Base-by-base conservation (phyloP, 2,797 vertebrate species). In the Adrianichthys oophorus region DNA sequence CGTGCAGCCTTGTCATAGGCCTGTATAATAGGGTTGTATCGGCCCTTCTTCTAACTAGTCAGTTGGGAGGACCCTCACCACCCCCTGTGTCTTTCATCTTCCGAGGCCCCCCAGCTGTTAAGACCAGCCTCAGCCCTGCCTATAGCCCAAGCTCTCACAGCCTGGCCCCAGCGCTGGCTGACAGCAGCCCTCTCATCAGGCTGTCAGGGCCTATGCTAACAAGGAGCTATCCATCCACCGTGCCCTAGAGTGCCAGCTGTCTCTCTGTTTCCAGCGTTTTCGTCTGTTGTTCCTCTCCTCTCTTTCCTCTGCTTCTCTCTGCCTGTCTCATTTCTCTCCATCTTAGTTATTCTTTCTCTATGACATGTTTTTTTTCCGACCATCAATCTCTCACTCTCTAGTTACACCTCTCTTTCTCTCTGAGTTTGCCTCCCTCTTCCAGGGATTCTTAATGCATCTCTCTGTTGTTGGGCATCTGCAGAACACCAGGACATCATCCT, bases 141-240 rank as follows among this genome's bases (percentile, higher is more conserved):
- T 81, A 50, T 79, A 19, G 78, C 80, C 78, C 79, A 67, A 53
- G 67, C 72, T 75, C 82, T 63, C 80, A 62, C 62, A 80, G 68
- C 62, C 78, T 37, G 80, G 72, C 91, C 92, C 56, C 65, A 7
- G 82, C 74, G 17, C 71, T 54, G 72, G 75, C 94, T 98, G 97
- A 97, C 96, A 98, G 94, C 90, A 91, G 93, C 91, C 85, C 91
- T 94, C 96, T 94, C 93, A 91, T 94, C 95, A 92, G 92, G 82
- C 94, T 96, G 95, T 95, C 96, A 96, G 94, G 32, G 88, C 84
- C 90, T 94, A 94, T 96, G 95, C 94, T 97, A 97, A 98, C 94
- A 93, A 95, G 95, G 89, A 79, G 87, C 91, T 88, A 85, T 94
- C 92, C 91, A 84, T 92, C 93, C 92, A 89, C 64, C 87, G 71